Evolutionary conservation across 2,888 invertebrate species (phyloP), one percentile per base, ranked within the genome.

Genomic region (Tetragonula carbonaria): DNA sequence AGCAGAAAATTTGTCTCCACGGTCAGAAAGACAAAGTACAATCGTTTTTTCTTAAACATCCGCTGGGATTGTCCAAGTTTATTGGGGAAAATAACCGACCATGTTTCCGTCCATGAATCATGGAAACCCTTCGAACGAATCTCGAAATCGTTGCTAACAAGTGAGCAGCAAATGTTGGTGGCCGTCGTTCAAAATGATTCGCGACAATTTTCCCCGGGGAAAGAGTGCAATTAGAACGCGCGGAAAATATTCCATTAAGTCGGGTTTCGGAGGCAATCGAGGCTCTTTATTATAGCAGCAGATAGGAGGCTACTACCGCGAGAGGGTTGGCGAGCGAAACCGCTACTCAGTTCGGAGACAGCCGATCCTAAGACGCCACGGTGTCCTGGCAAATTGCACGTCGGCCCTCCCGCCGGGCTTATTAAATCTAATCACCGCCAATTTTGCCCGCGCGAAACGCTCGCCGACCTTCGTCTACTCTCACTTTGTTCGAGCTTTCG

Each of bases 391-490:
- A 87, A 89, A 88, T 88, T 87, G 82, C 74, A 74, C 84, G 75
- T 63, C 80, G 70, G 78, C 45, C 76, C 81, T 78, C 88, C 80
- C 82, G 73, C 23, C 59, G 84, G 86, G 84, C 78, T 89, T 90
- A 90, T 89, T 90, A 90, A 89, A 89, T 84, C 90, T 87, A 90
- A 89, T 89, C 87, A 87, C 73, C 72, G 73, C 78, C 89, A 89
- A 87, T 87, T 90, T 88, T 83, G 75, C 77, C 53, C 78, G 82
- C 74, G 83, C 81, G 81, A 89, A 74, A 82, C 85, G 68, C 67
- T 76, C 62, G 65, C 14, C 78, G 74, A 80, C 75, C 78, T 80
- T 72, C 85, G 77, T 68, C 71, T 73, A 63, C 66, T 68, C 66
- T 68, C 55, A 72, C 73, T 87, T 87, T 78, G 71, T 76, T 74